phyloP scores from a whole-genome alignment of 2,113 vertebrate genomes.

The Tragelaphus strepsiceros region DNA sequence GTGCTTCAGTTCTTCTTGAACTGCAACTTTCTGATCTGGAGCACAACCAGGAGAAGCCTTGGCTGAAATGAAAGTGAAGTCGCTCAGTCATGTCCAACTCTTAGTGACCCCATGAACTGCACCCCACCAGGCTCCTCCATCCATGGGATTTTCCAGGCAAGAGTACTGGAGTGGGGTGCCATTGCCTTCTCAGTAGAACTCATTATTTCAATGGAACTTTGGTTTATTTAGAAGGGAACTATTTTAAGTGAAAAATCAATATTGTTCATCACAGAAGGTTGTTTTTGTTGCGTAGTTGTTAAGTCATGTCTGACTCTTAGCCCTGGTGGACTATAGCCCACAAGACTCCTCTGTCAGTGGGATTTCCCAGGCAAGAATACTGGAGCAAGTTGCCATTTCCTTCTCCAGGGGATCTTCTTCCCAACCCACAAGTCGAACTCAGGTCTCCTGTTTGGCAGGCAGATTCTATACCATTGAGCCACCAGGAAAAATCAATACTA shows the following conservation, averaged over 20 bases:
- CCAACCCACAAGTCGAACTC: neutral
- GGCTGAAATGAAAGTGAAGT: too few relatives aligned
- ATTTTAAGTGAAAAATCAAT: neutral
- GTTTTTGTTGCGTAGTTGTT: fast-evolving
- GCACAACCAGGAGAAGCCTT: neutral
- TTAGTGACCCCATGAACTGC: too few relatives aligned
- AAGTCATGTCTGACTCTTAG: neutral
- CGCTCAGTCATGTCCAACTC: too few relatives aligned
- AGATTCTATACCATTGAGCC: neutral
- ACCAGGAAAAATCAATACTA: neutral
- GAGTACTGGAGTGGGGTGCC: too few relatives aligned
- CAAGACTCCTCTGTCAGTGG: neutral
- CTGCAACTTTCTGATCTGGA: neutral
- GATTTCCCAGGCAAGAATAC: neutral
- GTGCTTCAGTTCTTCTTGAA: neutral
- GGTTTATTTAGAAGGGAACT: neutral
- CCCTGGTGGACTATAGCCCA: too few relatives aligned
- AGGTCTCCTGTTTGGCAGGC: neutral
- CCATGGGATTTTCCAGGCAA: too few relatives aligned
- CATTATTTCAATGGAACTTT: neutral
- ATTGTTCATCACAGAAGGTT: neutral
- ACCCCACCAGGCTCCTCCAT: too few relatives aligned
- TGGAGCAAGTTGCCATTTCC: neutral
- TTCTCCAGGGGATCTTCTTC: neutral
- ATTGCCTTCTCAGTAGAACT: neutral